Conservation (phyloP, 2,113 vertebrate genomes). For the Andinoacara biseriatus region DNA sequence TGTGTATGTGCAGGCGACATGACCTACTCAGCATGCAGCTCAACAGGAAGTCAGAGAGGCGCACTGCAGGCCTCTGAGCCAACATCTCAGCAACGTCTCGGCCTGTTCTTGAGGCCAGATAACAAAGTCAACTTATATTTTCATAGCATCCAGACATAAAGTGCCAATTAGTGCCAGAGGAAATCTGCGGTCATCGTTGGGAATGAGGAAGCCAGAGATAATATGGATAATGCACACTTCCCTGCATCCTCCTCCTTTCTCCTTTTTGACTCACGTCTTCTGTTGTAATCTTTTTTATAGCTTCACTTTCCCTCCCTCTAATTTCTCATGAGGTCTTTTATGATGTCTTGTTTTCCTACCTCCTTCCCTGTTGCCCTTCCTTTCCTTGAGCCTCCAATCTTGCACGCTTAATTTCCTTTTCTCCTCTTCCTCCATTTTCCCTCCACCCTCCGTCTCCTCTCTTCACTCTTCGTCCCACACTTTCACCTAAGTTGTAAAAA, state of each 20-base stretch:
- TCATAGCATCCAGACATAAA: constrained; percentile 32
- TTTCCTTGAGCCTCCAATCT: constrained; percentile 10
- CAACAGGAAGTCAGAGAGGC: background rate
- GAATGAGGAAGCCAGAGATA: constrained; percentile 22
- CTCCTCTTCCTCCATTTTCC: background rate
- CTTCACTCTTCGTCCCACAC: background rate
- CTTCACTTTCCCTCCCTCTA: constrained; percentile 19
- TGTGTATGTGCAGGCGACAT: background rate
- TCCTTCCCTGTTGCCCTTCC: background rate
- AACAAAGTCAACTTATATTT: constrained; percentile 31
- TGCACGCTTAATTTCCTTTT: constrained; percentile 23
- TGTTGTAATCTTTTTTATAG: background rate
- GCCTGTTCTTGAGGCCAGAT: constrained; percentile 22
- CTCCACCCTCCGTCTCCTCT: background rate
- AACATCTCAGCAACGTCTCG: constrained; percentile 31
- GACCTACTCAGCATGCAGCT: constrained; percentile 28
- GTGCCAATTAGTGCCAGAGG: constrained; percentile 53
- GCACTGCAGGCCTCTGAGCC: constrained; percentile 15
- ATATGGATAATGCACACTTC: constrained; percentile 22
- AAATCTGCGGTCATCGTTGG: constrained; percentile 6
- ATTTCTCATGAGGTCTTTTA: background rate
- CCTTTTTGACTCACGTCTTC: constrained; percentile 14
- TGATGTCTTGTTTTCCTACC: constrained; percentile 19
- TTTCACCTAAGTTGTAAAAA: constrained; percentile 17
- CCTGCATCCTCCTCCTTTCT: background rate